Percentiles rank a stretch among this genome's conserved stretches.
These are phyloP conservation scores for Leistus spinibarbis DNA, from an alignment of 2,888 invertebrate genomes.

Conservation along the genomic window DNA sequence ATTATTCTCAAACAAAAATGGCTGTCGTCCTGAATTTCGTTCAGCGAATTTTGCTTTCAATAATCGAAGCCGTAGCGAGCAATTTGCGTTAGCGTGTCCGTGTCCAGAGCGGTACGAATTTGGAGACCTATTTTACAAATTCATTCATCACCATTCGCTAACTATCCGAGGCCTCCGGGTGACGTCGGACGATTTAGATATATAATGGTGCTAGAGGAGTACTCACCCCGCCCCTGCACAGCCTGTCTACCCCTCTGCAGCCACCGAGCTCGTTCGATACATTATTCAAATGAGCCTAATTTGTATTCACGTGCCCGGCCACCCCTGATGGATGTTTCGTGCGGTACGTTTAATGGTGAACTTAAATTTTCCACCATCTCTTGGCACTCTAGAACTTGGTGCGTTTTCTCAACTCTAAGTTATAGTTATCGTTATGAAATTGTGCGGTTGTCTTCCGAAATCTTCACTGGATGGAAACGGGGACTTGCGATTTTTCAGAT, in stretches of 20 bases:
- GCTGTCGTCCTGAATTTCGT: neutral
- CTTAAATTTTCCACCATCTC: conserved; percentile 34
- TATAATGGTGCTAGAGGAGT: neutral
- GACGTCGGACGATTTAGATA: neutral
- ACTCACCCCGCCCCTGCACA: neutral
- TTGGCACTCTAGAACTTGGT: conserved; percentile 7
- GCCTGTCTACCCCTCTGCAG: neutral
- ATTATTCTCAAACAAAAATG: neutral
- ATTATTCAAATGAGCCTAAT: conserved; percentile 39
- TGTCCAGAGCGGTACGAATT: neutral
- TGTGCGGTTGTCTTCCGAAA: neutral
- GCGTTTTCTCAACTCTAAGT: neutral
- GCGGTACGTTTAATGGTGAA: conserved; percentile 33
- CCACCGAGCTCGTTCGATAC: conserved; percentile 24
- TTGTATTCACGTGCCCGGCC: conserved; percentile 34
- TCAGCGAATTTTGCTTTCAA: neutral
- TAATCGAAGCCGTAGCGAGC: neutral
- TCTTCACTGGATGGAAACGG: neutral
- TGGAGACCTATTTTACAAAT: neutral
- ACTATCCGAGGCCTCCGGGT: neutral
- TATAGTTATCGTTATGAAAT: neutral
- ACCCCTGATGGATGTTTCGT: conserved; percentile 35
- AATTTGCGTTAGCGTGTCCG: neutral
- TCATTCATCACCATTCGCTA: conserved; percentile 3
- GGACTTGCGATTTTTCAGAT: neutral